Conservation (phyloP, 2,113 vertebrate genomes). For the Ctenodactylus gundi region DNA sequence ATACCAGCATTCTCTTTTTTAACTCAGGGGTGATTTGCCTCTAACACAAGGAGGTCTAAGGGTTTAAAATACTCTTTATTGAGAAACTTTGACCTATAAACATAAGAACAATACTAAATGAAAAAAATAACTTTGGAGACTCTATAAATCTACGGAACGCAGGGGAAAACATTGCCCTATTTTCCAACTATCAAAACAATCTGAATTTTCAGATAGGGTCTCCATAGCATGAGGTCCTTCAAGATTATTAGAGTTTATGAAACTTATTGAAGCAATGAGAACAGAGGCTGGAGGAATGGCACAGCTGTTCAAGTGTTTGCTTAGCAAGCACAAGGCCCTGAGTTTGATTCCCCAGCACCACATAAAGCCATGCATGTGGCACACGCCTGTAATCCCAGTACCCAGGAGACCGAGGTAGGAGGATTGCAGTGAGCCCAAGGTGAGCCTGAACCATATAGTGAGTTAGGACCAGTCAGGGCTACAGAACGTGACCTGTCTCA, state of each 20-base stretch:
- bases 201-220: not conserved
- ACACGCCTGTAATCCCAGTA: no score
- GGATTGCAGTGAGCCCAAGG: no score
- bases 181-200: not conserved
- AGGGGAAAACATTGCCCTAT: not conserved
- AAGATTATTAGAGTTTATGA: not conserved
- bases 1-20: not conserved
- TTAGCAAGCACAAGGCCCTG: no score
- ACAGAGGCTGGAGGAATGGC: not conserved
- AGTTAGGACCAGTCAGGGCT: no score
- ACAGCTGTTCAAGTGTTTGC: no score
- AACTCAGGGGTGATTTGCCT: not conserved
- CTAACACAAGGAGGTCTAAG: not conserved
- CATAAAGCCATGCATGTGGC: no score
- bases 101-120: not conserved
- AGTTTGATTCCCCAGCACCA: no score
- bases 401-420: no score
- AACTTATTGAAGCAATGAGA: not conserved
- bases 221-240: not conserved
- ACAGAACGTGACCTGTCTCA: no score
- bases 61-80: conserved; percentile 1
- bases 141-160: not conserved
- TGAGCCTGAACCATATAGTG: no score
- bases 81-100: not conserved
- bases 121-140: not conserved